Percentiles rank a stretch among this genome's conserved stretches.
Conservation (phyloP, 2,888 invertebrate species). For the Pyrgus malvae region DNA sequence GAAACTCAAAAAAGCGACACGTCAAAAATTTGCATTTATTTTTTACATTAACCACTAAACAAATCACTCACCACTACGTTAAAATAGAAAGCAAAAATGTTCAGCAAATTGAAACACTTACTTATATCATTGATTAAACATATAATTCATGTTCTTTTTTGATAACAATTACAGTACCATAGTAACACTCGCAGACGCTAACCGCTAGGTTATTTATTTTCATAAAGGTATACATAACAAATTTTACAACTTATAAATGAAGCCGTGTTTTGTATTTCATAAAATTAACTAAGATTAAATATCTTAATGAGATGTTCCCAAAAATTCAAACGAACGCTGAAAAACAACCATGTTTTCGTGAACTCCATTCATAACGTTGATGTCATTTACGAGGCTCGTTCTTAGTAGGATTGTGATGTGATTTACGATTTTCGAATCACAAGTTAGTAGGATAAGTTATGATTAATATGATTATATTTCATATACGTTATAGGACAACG, state of each 20-base stretch:
- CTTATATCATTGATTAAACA: conserved; percentile 64
- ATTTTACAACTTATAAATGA: conserved; percentile 4
- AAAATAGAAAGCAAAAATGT: conserved; percentile 36
- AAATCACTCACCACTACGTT: conserved; percentile 1
- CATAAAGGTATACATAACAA: conserved; percentile 40
- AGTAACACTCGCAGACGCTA: conserved; percentile 64
- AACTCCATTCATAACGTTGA: conserved; percentile 42
- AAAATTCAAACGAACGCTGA: conserved; percentile 71
- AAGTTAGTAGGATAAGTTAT: not conserved
- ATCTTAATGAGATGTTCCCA: conserved; percentile 46
- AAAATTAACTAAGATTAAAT: conserved; percentile 33
- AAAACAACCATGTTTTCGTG: conserved; percentile 80
- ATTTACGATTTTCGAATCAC: not conserved
- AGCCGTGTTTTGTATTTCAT: conserved; percentile 4
- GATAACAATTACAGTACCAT: conserved; percentile 57
- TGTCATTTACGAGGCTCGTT: conserved; percentile 37
- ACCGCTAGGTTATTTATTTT: conserved; percentile 63
- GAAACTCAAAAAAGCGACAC: conserved; percentile 74
- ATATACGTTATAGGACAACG: not conserved
- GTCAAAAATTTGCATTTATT: conserved; percentile 62
- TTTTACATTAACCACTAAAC: conserved; percentile 38
- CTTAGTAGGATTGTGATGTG: no score
- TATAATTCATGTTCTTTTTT: conserved; percentile 65
- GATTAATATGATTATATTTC: not conserved
- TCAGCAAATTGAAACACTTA: conserved; percentile 54